phyloP scores from a whole-genome alignment of 2,113 vertebrate genomes.

The Pterocles gutturalis region DNA sequence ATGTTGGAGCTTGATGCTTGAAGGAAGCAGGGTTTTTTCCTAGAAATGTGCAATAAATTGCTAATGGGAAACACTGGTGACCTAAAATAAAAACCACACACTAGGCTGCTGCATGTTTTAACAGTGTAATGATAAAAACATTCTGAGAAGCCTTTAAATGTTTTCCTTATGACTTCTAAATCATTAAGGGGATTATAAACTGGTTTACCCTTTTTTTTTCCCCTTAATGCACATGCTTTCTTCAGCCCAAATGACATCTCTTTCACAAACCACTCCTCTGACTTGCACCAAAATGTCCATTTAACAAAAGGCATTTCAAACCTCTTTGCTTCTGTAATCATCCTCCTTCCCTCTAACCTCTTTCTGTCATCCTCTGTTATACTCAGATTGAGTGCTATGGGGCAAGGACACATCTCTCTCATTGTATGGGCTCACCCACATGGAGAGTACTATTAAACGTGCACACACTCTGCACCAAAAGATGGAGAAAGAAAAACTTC shows the following conservation, averaged over 20 bases:
- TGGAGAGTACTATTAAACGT: not conserved
- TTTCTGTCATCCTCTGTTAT: constrained; percentile 47
- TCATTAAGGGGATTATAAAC: not conserved
- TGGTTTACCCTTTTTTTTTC: not conserved
- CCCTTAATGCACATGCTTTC: constrained; percentile 12
- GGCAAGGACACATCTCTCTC: not conserved
- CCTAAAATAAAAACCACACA: not conserved
- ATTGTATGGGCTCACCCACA: not conserved
- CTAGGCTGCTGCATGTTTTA: not conserved
- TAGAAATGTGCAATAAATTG: not conserved
- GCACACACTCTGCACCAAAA: not conserved
- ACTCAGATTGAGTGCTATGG: not conserved
- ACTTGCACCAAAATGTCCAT: not conserved
- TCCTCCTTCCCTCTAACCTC: constrained; percentile 15
- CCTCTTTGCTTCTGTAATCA: not conserved
- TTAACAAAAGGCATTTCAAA: constrained; percentile 27
- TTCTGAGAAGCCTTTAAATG: not conserved
- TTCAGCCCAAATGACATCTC: not conserved
- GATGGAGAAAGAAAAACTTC: too few species aligned
- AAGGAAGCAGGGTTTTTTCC: not conserved
- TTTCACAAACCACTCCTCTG: not conserved
- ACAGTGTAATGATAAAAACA: not conserved
- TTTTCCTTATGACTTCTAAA: not conserved
- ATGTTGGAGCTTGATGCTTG: not conserved
- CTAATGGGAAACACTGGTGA: not conserved